Evolutionary conservation across 2,888 invertebrate species (phyloP).

Genomic region (Heliconius ismenius): DNA sequence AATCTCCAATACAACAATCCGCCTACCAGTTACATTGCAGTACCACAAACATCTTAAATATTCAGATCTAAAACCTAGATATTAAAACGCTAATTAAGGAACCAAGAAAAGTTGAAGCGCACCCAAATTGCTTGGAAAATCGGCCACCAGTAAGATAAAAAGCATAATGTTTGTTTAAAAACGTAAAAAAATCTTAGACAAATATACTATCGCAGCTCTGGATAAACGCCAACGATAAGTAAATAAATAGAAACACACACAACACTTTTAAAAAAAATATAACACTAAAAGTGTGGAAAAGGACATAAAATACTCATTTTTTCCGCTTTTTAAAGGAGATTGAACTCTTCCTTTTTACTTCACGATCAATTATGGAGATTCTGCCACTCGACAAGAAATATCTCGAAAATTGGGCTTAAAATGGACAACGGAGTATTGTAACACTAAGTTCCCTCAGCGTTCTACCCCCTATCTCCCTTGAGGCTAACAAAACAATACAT

Average conservation of each 20-base stretch:
- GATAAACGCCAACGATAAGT: slow-evolving; percentile 47
- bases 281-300: neutral
- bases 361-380: too few species aligned
- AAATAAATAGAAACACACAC: slow-evolving; percentile 53
- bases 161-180: slow-evolving; percentile 27
- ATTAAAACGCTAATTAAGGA: slow-evolving; percentile 30
- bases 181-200: slow-evolving; percentile 44
- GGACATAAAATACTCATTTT: too few species aligned
- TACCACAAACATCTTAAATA: neutral
- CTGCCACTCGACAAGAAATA: too few species aligned
- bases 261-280: slow-evolving; percentile 34
- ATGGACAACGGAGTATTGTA: too few species aligned
- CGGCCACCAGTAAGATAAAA: slow-evolving; percentile 21
- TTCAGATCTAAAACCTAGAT: slow-evolving; percentile 2
- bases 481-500: too few species aligned
- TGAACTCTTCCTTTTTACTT: too few species aligned
- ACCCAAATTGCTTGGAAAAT: slow-evolving; percentile 36
- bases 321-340: too few species aligned
- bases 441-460: too few species aligned
- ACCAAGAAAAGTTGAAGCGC: slow-evolving; percentile 33
- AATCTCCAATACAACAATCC: neutral
- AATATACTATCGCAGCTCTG: slow-evolving; percentile 50
- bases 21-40: neutral
- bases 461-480: too few species aligned
- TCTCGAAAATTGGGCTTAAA: too few species aligned